A percentile compares a stretch with the other conserved stretches of the same genome.
Evolutionary conservation across 2,888 invertebrate species (phyloP).

Genomic region (Cataglyphis altisquamis): DNA sequence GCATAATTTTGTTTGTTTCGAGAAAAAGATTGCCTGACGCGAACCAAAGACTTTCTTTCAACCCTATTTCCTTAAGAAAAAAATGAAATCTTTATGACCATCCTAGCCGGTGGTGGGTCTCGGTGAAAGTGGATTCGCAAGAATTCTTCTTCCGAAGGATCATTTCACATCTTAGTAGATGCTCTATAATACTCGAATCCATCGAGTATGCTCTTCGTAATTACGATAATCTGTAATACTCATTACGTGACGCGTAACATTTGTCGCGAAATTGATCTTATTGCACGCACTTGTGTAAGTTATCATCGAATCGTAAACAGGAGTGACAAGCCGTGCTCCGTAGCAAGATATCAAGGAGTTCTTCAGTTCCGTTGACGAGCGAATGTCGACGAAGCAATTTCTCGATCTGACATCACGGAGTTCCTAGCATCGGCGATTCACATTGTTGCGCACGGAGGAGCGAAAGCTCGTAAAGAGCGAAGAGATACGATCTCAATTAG

Average conservation of each 20-base stretch:
- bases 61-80: conserved; percentile 76
- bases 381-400: conserved; percentile 15
- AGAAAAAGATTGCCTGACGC: conserved; percentile 66
- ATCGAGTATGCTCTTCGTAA: neutral
- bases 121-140: conserved; percentile 6
- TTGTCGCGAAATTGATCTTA: neutral
- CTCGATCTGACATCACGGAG: conserved; percentile 33
- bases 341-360: neutral
- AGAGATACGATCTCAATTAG: conserved; percentile 77
- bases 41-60: conserved; percentile 72
- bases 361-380: neutral
- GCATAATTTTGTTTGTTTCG: conserved; percentile 52
- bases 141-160: conserved; percentile 45
- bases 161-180: neutral
- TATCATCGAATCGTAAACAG: neutral
- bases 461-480: conserved; percentile 68
- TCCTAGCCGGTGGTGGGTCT: conserved; percentile 58
- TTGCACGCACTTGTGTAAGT: neutral
- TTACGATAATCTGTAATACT: neutral
- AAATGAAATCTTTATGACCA: conserved; percentile 82
- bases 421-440: conserved; percentile 58
- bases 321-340: neutral
- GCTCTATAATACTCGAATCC: neutral
- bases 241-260: neutral
- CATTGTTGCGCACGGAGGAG: conserved; percentile 60